phyloP scores from a whole-genome alignment of 2,113 vertebrate genomes.

The Leptocoma aspasia region DNA sequence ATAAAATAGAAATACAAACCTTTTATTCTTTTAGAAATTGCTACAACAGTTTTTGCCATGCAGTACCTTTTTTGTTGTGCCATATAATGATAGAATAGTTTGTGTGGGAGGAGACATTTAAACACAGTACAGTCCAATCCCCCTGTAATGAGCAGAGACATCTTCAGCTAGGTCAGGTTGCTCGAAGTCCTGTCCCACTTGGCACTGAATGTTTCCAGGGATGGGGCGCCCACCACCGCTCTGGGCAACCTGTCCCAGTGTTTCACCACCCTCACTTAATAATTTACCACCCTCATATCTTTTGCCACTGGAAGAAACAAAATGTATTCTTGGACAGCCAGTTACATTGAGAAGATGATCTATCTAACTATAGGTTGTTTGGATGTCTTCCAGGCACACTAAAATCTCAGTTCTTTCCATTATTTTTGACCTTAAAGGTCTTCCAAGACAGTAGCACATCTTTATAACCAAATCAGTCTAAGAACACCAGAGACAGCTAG shows the following conservation, averaged over 20 bases:
- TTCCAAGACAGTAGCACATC: not conserved
- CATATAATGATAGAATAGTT: not conserved
- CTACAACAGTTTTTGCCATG: not conserved
- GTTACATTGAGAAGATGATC: not conserved
- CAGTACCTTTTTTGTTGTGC: not conserved
- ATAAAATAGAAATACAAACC: not conserved
- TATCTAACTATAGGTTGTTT: not conserved
- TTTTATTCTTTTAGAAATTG: not conserved
- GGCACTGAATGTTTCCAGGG: not conserved
- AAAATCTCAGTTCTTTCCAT: slow-evolving; percentile 37
- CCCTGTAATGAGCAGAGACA: not conserved
- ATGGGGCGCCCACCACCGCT: not conserved
- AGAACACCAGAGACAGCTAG: not conserved
- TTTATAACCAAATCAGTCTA: not conserved
- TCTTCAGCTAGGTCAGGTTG: not conserved
- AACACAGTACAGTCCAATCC: not conserved
- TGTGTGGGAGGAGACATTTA: not conserved
- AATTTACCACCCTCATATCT: not conserved
- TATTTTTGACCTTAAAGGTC: not conserved
- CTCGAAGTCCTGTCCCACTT: accelerated
- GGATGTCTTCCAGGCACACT: not conserved
- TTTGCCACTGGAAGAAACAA: not conserved
- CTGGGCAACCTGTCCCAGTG: not conserved
- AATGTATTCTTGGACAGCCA: not conserved
- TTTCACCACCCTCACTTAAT: not conserved